Evolutionary conservation across 1,140 invertebrate species (phyloP).

Genomic region (Pseudomyrmex flavicornis): DNA sequence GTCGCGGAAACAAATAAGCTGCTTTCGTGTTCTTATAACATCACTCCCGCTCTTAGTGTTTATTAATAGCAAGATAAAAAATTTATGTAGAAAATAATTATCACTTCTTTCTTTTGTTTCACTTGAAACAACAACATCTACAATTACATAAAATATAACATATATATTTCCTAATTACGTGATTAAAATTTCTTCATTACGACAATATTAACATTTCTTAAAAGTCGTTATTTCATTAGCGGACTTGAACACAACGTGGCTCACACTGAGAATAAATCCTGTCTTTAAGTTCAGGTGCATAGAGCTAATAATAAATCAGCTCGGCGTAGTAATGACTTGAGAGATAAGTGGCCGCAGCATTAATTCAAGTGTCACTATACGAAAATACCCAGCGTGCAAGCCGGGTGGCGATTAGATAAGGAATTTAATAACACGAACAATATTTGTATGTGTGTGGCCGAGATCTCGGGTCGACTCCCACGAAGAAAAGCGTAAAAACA

Average conservation of each 20-base stretch:
- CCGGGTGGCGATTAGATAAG: conserved; percentile 16
- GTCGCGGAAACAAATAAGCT: conserved; percentile 13
- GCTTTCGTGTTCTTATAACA: neutral
- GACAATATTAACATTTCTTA: too few species aligned
- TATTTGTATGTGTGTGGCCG: neutral
- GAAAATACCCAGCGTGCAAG: neutral
- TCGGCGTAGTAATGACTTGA: neutral
- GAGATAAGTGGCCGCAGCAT: neutral
- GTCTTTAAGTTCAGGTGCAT: neutral
- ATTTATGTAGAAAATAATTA: too few species aligned
- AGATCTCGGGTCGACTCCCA: neutral
- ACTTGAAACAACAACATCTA: too few species aligned
- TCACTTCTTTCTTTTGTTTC: too few species aligned
- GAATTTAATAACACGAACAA: conserved; percentile 43
- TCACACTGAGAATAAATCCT: neutral
- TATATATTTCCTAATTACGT: neutral
- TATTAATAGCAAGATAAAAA: neutral
- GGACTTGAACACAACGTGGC: neutral
- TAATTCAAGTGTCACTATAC: neutral
- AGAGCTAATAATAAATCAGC: conserved; percentile 11
- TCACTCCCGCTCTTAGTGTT: neutral
- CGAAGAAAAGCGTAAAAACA: neutral
- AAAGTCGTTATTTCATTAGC: neutral
- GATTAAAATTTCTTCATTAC: too few species aligned
- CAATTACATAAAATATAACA: too few species aligned